Percentiles rank a stretch among this genome's conserved stretches.
Evolutionary conservation across 37 sponge, comb jelly and placozoan species (phyloP).

Genomic region (Crambe crambe): DNA sequence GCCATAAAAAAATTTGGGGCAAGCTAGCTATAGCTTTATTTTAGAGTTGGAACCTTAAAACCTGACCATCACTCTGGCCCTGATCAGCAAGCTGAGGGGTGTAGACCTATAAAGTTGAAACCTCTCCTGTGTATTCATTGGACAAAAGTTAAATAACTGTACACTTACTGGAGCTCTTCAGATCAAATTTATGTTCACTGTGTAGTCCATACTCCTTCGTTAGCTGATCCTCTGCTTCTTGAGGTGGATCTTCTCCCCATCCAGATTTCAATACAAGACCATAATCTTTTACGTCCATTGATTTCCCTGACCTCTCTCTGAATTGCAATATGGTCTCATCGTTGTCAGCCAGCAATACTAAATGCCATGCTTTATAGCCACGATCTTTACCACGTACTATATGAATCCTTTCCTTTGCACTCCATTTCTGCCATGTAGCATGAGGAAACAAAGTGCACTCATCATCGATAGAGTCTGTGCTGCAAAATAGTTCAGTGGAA

Average conservation of each 20-base stretch:
- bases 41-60: no score
- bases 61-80: no score
- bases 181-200: no score
- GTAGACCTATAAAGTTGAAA: no score
- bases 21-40: no score
- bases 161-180: no score
- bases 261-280: conserved; percentile 62
- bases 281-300: conserved; percentile 57
- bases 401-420: not conserved
- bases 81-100: no score
- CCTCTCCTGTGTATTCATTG: no score
- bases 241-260: conserved; percentile 77
- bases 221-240: conserved; percentile 12
- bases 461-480: not conserved
- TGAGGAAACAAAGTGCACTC: conserved; percentile 5
- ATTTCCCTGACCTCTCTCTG: not conserved
- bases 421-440: conserved; percentile 13
- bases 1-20: no score
- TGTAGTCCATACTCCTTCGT: not conserved
- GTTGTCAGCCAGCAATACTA: conserved; percentile 53
- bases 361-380: conserved; percentile 46
- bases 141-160: no score
- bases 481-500: conserved; percentile 8
- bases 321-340: conserved; percentile 12
- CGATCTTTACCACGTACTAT: conserved; percentile 25